Conservation (phyloP, 2,888 invertebrate genomes). For the Germaria angustata region DNA sequence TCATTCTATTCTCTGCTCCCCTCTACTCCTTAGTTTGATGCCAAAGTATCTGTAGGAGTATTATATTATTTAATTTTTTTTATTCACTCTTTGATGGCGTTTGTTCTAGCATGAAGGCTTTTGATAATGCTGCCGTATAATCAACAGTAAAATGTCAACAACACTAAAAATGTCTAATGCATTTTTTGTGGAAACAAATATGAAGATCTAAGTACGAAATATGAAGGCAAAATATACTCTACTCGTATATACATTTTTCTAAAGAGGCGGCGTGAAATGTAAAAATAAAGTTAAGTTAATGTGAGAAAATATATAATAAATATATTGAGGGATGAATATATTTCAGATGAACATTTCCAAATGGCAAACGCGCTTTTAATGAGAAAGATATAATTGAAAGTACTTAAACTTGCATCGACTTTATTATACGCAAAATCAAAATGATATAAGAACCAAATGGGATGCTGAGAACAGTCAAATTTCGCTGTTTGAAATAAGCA, state of each 20-base stretch:
- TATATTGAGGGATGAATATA: not conserved
- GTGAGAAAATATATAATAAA: conserved; percentile 18
- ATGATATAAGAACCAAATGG: no score
- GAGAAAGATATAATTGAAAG: no score
- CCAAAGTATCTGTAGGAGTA: conserved; percentile 41
- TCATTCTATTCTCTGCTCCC: not conserved
- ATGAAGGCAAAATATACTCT: not conserved
- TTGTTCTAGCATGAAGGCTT: conserved; percentile 62
- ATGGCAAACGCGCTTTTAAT: not conserved
- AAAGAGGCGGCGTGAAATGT: conserved; percentile 20
- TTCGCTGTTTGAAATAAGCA: no score
- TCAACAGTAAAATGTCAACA: conserved; percentile 66
- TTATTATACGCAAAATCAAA: no score
- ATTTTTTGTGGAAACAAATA: conserved; percentile 46
- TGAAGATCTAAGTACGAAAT: conserved; percentile 30
- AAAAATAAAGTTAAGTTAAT: conserved; percentile 12
- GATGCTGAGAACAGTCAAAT: no score
- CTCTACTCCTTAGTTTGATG: conserved; percentile 49
- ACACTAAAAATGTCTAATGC: conserved; percentile 57
- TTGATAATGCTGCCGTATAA: conserved; percentile 63
- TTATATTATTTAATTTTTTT: conserved; percentile 24
- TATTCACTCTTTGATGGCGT: conserved; percentile 44
- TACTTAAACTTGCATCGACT: no score
- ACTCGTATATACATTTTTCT: not conserved
- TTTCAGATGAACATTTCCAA: not conserved